Evolutionary conservation across 53 echinoderm and acorn worm species (phyloP).

Genomic region (Luidia sarsii): DNA sequence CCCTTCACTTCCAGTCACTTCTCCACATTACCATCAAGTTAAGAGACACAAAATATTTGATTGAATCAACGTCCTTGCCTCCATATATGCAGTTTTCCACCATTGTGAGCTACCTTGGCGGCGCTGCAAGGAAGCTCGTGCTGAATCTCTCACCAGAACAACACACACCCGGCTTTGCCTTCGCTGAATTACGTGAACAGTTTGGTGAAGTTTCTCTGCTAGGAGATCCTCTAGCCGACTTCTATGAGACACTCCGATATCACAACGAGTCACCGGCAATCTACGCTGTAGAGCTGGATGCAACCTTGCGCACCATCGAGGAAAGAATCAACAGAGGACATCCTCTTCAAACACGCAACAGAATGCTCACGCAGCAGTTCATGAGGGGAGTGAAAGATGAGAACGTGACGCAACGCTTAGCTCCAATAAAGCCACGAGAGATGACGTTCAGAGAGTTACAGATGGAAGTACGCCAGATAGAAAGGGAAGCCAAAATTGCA

Average conservation of each 20-base stretch:
- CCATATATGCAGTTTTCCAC: not conserved
- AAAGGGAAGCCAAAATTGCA: not conserved
- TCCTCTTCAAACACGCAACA: not conserved
- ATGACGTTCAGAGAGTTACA: constrained; percentile 9
- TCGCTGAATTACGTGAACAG: not conserved
- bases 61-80: not conserved
- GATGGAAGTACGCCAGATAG: not conserved
- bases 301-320: not conserved
- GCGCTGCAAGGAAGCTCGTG: no score
- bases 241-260: not conserved
- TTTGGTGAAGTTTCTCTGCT: constrained; percentile 4
- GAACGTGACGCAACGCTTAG: not conserved
- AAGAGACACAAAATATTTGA: not conserved
- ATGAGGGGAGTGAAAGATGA: not conserved
- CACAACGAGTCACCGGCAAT: constrained; percentile 2
- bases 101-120: not conserved
- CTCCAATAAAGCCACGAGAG: constrained; percentile 1
- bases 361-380: not conserved
- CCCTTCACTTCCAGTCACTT: no score
- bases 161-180: not conserved
- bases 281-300: constrained; percentile 30
- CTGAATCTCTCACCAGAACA: not conserved
- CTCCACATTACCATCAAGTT: no score
- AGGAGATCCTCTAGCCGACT: not conserved
- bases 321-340: constrained; percentile 1